Evolutionary conservation across 2,113 vertebrate genomes (phyloP), one percentile per base, ranked within the genome.

Genomic region (Misgurnus mizolepis): DNA sequence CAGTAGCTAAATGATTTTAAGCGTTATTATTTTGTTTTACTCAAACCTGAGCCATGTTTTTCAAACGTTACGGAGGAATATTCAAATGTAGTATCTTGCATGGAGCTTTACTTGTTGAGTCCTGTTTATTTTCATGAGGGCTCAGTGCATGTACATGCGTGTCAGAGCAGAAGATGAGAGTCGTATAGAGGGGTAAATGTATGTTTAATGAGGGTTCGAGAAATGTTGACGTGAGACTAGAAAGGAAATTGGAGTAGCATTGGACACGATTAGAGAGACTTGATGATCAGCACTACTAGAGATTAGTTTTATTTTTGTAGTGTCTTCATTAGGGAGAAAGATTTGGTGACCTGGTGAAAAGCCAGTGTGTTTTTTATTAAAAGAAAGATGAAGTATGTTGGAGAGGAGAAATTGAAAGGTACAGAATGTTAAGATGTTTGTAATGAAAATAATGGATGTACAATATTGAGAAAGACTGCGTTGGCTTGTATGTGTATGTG

Each of bases 41-140:
- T 86, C 76, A 83, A 90, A 86, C 9, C 91, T 93, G 92, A 93
- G 92, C 93, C 92, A 93, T 87, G 89, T 90, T 91, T 92, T 90
- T 55, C 58, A 67, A 87, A 88, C 67, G 81, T 85, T 83, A 80
- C 18, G 8, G 80, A 87, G 83, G 45, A 82, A 34, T 67, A 87
- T 90, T 89, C 91, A 88, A 90, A 88, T 90, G 89, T 86, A 88
- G 87, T 83, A 89, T 91, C 88, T 91, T 90, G 87, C 89, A 88
- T 88, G 86, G 89, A 87, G 80, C 83, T 84, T 88, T 85, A 86
- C 82, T 81, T 88, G 86, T 89, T 83, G 80, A 86, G 55, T 73
- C 64, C 82, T 78, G 80, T 86, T 79, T 67, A 58, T 45, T 62
- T 18, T 61, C 77, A 66, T 61, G 76, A 58, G 69, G 78, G 76